Evolutionary conservation across 2,113 vertebrate genomes (phyloP), one percentile per base, ranked within the genome.

Genomic region (Misgurnus mizolepis): DNA sequence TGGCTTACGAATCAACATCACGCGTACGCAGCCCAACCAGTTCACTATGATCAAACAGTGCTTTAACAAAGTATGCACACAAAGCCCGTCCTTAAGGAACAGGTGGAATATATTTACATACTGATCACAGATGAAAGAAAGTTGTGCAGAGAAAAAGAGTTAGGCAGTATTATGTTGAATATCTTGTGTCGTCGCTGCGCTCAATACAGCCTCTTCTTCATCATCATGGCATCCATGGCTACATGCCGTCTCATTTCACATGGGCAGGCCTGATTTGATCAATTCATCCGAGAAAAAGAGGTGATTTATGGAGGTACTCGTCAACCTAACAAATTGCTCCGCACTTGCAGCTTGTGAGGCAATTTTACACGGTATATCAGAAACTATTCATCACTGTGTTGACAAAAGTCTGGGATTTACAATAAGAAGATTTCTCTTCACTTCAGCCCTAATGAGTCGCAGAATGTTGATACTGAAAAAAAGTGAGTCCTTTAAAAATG

Each of bases 41-140:
- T 66, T 85, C 17, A 4, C 56, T 39, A 72, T 58, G 84, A 87
- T 91, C 88, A 90, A 89, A 90, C 76, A 85, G 70, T 82, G 10
- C 18, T 39, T 83, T 76, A 65, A 79, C 40, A 6, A 83, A 70
- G 76, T 81, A 76, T 70, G 83, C 64, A 78, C 87, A 87, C 78
- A 74, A 81, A 85, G 70, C 76, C 80, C 78, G 60, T 80, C 60
- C 39, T 40, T 72, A 64, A 18, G 66, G 67, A 80, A 86, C 72
- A 69, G 27, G 4, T 49, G 50, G 53, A 76, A 77, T 78, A 82
- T 79, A 75, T 83, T 75, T 79, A 78, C 80, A 66, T 73, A 65
- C 60, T 76, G 55, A 75, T 76, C 61, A 72, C 49, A 76, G 70
- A 84, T 82, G 79, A 83, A 86, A 86, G 67, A 58, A 80, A 67